Conservation (phyloP, 2,113 vertebrate species). For the Calyptomena viridis region DNA sequence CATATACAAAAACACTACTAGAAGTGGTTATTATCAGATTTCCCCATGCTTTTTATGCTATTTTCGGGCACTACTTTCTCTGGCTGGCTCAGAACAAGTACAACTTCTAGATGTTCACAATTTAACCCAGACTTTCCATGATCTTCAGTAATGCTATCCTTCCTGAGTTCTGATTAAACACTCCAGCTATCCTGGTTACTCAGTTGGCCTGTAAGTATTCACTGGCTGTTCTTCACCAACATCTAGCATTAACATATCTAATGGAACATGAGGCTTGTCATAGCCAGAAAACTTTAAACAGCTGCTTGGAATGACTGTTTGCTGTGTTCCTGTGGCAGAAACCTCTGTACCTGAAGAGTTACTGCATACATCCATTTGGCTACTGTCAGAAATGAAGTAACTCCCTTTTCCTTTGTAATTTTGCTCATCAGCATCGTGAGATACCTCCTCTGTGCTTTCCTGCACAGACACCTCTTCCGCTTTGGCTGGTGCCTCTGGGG, state of each 20-base stretch:
- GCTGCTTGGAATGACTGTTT: neutral
- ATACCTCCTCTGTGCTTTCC: neutral
- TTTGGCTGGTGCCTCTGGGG: neutral
- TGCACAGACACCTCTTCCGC: neutral
- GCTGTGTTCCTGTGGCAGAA: neutral
- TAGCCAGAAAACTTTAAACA: constrained; percentile 67
- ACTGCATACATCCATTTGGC: constrained; percentile 3
- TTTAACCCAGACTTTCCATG: neutral
- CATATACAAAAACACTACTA: neutral
- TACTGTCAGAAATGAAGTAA: constrained; percentile 16
- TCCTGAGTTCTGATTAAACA: neutral
- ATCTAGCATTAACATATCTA: constrained; percentile 50
- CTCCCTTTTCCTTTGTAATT: neutral
- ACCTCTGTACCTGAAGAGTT: neutral
- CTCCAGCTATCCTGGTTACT: neutral
- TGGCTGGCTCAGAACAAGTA: neutral
- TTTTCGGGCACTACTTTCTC: neutral
- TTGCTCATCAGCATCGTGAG: neutral
- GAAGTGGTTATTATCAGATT: neutral
- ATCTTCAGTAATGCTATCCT: neutral
- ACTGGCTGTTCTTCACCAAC: constrained; percentile 57
- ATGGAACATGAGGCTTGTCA: constrained; percentile 71
- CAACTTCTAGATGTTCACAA: neutral
- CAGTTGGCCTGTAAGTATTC: constrained; percentile 56
- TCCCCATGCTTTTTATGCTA: neutral